A percentile compares a stretch with the other conserved stretches of the same genome.
Conservation (phyloP, 2,797 vertebrate species). For the Pantherophis alleghaniensis region DNA sequence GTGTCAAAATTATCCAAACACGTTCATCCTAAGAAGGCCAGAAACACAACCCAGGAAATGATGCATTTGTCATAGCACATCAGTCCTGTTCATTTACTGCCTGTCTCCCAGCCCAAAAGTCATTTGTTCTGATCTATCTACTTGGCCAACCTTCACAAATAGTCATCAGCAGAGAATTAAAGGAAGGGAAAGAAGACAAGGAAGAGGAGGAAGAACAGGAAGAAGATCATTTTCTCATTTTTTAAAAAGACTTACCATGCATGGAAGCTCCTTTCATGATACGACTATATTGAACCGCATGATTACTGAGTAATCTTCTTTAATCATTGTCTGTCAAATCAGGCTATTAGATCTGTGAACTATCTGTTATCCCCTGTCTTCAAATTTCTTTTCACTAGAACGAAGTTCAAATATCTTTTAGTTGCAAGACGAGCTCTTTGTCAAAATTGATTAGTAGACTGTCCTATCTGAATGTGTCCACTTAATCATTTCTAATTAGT, state of each 20-base stretch:
- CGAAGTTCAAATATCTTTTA: not conserved
- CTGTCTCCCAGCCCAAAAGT: not conserved
- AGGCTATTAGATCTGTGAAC: not conserved
- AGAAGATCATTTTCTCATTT: not conserved
- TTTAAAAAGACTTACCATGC: not conserved
- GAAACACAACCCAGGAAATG: not conserved
- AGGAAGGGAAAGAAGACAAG: not conserved
- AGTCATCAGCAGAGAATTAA: not conserved
- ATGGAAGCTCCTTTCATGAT: not conserved
- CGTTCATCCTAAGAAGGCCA: not conserved
- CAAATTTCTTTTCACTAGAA: not conserved
- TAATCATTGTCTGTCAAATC: not conserved
- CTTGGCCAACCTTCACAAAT: not conserved
- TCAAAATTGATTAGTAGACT: not conserved
- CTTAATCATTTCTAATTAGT: not conserved
- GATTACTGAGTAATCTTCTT: not conserved
- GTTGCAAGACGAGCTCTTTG: not conserved
- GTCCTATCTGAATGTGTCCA: not conserved
- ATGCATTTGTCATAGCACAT: not conserved
- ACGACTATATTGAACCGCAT: not conserved
- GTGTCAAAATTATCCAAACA: not conserved
- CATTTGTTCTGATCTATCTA: not conserved
- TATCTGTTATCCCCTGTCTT: not conserved
- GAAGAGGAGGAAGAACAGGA: not conserved
- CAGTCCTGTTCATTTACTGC: not conserved